A percentile compares a stretch with the other conserved stretches of the same genome.
Evolutionary conservation across 2,113 vertebrate genomes (phyloP).

Genomic region (Mohoua ochrocephala): DNA sequence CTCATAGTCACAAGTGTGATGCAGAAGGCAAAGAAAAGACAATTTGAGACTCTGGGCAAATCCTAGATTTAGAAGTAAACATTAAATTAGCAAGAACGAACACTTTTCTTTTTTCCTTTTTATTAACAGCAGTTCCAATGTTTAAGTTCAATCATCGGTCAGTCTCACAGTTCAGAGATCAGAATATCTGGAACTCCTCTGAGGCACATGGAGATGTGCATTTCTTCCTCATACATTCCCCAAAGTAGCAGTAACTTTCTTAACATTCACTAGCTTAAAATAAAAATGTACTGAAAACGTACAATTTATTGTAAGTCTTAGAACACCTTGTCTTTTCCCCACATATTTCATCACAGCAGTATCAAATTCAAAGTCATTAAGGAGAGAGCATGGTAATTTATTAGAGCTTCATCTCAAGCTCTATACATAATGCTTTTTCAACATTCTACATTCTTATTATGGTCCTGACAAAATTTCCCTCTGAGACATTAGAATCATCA

Average conservation of each 20-base stretch:
- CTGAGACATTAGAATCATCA: not conserved
- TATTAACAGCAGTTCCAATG: not conserved
- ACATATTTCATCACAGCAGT: not conserved
- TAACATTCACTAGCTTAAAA: conserved; percentile 3
- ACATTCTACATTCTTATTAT: not conserved
- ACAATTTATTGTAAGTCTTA: not conserved
- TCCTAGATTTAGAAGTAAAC: not conserved
- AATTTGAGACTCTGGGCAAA: not conserved
- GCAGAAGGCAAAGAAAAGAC: not conserved
- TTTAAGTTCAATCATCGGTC: not conserved
- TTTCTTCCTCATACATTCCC: not conserved
- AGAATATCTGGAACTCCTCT: not conserved
- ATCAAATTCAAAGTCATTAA: not conserved
- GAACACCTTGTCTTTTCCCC: not conserved
- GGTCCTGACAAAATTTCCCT: not conserved
- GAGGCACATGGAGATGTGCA: not conserved
- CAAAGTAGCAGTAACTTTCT: not conserved
- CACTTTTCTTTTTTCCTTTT: not conserved
- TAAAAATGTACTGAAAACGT: not conserved
- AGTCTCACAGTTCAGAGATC: not conserved
- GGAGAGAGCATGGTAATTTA: not conserved
- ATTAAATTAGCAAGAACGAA: not conserved
- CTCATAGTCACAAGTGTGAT: not conserved
- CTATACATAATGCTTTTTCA: not conserved
- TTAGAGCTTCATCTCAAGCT: not conserved